Conservation (phyloP, 1,140 invertebrate species). For the Ooceraea biroi region DNA sequence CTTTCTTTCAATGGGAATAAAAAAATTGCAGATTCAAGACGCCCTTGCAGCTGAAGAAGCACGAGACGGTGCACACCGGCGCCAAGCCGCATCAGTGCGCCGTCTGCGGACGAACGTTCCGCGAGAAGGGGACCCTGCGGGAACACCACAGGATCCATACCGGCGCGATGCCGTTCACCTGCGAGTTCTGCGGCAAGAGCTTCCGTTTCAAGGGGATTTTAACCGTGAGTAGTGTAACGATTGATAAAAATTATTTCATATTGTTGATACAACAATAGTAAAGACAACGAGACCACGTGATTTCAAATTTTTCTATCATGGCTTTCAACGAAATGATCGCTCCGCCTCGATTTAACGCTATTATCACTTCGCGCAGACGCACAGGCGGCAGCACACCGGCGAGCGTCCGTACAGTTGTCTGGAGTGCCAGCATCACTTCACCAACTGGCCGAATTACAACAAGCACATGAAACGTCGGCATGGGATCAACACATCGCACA, state of each 20-base stretch:
- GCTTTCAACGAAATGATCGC: no score
- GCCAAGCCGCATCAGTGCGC: constrained; percentile 92
- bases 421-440: constrained; percentile 90
- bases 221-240: constrained; percentile 82
- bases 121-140: constrained; percentile 88
- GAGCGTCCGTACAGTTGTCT: constrained; percentile 87
- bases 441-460: constrained; percentile 92
- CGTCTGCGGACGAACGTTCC: constrained; percentile 91
- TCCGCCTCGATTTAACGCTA: constrained; percentile 6
- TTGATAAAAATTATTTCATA: constrained; percentile 10
- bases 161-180: constrained; percentile 93
- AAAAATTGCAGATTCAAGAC: constrained; percentile 86
- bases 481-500: constrained; percentile 87
- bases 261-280: background rate
- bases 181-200: constrained; percentile 90
- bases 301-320: no score
- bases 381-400: constrained; percentile 89
- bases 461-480: constrained; percentile 92
- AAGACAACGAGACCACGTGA: no score
- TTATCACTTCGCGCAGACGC: constrained; percentile 83
- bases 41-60: constrained; percentile 86
- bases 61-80: constrained; percentile 89
- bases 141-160: constrained; percentile 92
- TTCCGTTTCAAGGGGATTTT: constrained; percentile 91
- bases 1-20: constrained; percentile 25